A percentile compares a stretch with the other conserved stretches of the same genome.
Conservation (phyloP, 2,113 vertebrate species). For the Nycticorax nycticorax region DNA sequence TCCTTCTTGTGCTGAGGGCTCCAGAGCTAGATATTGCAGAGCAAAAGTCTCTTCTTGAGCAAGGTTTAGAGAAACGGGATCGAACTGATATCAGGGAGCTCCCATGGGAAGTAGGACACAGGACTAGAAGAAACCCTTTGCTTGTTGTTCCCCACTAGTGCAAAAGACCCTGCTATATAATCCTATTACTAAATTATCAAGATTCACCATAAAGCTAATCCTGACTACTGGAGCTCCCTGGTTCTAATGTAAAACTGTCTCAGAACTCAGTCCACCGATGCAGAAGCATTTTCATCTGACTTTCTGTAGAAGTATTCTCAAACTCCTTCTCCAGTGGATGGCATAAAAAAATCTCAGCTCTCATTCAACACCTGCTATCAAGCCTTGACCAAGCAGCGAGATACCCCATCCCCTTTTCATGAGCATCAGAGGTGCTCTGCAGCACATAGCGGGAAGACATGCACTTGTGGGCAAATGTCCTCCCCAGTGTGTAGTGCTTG, state of each 20-base stretch:
- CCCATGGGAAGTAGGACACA: neutral
- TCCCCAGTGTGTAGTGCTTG: neutral
- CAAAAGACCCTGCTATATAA: neutral
- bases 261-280: neutral
- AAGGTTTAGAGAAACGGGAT: neutral
- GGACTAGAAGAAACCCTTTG: neutral
- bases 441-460: neutral
- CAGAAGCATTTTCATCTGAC: neutral
- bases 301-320: neutral
- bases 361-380: neutral
- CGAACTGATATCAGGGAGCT: neutral
- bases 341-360: neutral
- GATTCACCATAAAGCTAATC: neutral
- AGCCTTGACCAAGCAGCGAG: neutral
- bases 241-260: neutral
- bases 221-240: neutral
- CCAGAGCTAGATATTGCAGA: neutral
- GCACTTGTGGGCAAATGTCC: neutral
- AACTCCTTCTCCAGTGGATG: neutral
- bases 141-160: neutral
- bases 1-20: no score
- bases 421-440: neutral
- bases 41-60: neutral
- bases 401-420: neutral
- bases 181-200: neutral